phyloP scores from a whole-genome alignment of 2,888 invertebrate species.

The Chrysopilus asiliformis region DNA sequence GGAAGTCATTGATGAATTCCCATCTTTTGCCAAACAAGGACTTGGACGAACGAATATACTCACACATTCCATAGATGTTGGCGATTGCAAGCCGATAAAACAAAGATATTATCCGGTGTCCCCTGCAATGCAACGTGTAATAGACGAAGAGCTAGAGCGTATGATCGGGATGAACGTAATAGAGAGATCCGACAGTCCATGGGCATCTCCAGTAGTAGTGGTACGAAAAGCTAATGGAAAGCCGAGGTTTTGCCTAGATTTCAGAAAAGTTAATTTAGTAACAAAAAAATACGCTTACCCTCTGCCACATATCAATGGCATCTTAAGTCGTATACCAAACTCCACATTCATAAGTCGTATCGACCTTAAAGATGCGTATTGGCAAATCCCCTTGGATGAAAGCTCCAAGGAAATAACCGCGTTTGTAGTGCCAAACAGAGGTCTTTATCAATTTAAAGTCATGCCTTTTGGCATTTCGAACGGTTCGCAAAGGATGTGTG shows the following conservation, averaged over 20 bases:
- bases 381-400: too few species aligned
- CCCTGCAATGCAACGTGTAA: neutral
- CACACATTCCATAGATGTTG: neutral
- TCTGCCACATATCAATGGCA: too few species aligned
- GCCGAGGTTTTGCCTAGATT: neutral
- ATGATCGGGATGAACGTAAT: neutral
- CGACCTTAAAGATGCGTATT: too few species aligned
- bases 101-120: neutral
- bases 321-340: neutral
- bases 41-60: neutral
- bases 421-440: neutral
- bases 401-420: neutral
- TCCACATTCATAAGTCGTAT: neutral
- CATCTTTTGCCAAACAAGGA: neutral
- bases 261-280: neutral
- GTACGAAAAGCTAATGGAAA: conserved; percentile 4
- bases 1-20: neutral
- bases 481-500: too few species aligned
- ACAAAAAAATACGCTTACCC: neutral
- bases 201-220: neutral
- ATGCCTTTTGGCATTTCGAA: conserved; percentile 1
- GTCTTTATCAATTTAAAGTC: neutral
- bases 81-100: neutral
- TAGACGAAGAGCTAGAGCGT: neutral
- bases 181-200: neutral